Evolutionary conservation across 1,140 invertebrate species (phyloP).

Genomic region (Polyergus mexicanus): DNA sequence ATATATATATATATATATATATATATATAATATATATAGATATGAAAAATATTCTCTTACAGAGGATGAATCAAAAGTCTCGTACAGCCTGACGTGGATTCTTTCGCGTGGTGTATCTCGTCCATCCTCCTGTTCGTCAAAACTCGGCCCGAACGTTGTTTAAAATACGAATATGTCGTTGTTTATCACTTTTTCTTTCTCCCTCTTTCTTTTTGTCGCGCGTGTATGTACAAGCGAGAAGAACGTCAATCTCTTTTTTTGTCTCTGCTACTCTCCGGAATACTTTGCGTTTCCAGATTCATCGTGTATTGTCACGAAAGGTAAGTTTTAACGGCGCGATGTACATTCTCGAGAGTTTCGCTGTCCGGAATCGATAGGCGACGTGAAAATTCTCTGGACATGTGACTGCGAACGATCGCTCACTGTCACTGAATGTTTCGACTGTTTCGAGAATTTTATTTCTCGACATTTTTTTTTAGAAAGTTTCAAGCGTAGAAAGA

Average conservation of each 20-base stretch:
- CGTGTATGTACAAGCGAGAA: neutral
- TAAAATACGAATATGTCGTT: slow-evolving; percentile 33
- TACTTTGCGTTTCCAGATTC: slow-evolving; percentile 28
- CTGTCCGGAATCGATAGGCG: neutral
- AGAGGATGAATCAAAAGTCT: slow-evolving; percentile 65
- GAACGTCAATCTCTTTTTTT: slow-evolving; percentile 9
- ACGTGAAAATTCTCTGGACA: neutral
- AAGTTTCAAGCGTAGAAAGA: neutral
- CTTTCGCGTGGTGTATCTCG: slow-evolving; percentile 14
- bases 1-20: slow-evolving; percentile 54
- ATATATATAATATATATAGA: slow-evolving; percentile 50
- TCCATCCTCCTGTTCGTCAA: slow-evolving; percentile 50
- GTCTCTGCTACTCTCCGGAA: neutral
- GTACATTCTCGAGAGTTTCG: neutral
- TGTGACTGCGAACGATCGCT: neutral
- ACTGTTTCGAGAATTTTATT: neutral
- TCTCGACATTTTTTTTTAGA: neutral
- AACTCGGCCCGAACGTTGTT: slow-evolving; percentile 47
- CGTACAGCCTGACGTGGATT: slow-evolving; percentile 51
- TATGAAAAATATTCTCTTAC: slow-evolving; percentile 70
- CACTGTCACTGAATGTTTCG: neutral
- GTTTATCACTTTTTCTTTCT: slow-evolving; percentile 41
- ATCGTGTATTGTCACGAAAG: slow-evolving; percentile 1
- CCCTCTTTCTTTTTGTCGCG: neutral
- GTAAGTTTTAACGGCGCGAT: neutral